Evolutionary conservation across 2,888 invertebrate species (phyloP), one percentile per base, ranked within the genome.

Genomic region (Drosophila anomalata): DNA sequence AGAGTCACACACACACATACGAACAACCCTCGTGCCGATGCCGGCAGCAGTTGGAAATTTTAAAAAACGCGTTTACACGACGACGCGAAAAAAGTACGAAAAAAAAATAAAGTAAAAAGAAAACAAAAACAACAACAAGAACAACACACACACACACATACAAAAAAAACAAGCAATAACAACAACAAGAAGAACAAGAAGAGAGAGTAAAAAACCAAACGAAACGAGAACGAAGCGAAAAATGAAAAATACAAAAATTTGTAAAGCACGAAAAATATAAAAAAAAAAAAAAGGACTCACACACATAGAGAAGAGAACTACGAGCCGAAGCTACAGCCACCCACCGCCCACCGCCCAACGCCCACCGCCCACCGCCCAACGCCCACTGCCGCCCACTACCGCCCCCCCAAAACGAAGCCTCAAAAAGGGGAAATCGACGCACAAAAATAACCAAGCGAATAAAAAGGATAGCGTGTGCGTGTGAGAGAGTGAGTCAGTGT

Each of bases 341-440:
- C 51, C 26, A 76, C 76, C 71, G 70, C 77, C 11, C 65, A 9
- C 74, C 76, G 68, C 75, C 75, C 78, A 73, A n/a, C n/a, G n/a
- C n/a, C n/a, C n/a, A n/a, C 31, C 33, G 1, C 22, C 51, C 26
- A 76, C 76, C 71, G 70, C 75, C 11, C 65, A 9, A 74, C 76
- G 68, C 75, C 75, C 78, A 73, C 14, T 14, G 14, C 78, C 66
- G 12, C 12, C 69, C 62, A 71, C 11, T 44, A 9, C 76, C 74
- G 71, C 73, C 71, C 77, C 73, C 80, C 74, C 77, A 71, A 77
- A 75, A 73, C 63, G 59, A 51, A 2, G 39, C 36, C 22, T 41
- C 29, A 5, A 73, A 86, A 77, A 83, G 83, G 80, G 86, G 87
- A 86, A 81, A 86, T 79, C 51, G 83, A 86, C 80, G 80, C 87